A percentile compares a stretch with the other conserved stretches of the same genome.
Evolutionary conservation across 2,113 vertebrate species (phyloP).

Genomic region (Lycocorax pyrrhopterus): DNA sequence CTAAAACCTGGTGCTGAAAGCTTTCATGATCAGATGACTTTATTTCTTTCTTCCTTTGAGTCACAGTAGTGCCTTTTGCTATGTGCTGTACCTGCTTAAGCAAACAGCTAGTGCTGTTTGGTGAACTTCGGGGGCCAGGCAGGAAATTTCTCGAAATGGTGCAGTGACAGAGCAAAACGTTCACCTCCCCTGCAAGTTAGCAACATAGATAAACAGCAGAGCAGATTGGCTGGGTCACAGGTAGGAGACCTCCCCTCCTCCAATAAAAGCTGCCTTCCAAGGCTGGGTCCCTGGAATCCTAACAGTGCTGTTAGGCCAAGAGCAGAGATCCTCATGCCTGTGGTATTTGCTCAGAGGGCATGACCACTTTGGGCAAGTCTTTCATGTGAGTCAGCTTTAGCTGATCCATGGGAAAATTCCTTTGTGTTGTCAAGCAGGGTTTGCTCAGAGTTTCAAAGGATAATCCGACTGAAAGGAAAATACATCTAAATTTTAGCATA

Average conservation of each 20-base stretch:
- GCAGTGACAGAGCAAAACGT: conserved; percentile 54
- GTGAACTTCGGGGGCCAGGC: background rate
- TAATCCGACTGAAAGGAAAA: conserved; percentile 68
- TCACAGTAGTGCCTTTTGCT: background rate
- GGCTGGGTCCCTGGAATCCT: conserved; percentile 64
- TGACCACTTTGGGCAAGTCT: conserved; percentile 81
- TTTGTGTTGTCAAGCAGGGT: conserved; percentile 79
- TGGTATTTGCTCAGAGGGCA: conserved; percentile 82
- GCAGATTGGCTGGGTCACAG: conserved; percentile 60
- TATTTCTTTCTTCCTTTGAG: background rate
- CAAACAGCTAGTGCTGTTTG: conserved; percentile 52
- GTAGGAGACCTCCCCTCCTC: conserved; percentile 38
- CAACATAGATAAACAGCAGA: conserved; percentile 51
- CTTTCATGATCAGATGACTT: background rate
- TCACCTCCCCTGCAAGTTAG: conserved; percentile 40
- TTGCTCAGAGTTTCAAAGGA: conserved; percentile 71
- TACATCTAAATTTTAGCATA: conserved; percentile 41
- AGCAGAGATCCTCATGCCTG: conserved; percentile 75
- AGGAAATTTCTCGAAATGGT: conserved; percentile 48
- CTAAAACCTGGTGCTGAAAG: background rate
- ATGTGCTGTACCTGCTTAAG: conserved; percentile 64
- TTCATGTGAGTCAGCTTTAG: conserved; percentile 82
- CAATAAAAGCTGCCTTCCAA: conserved; percentile 55
- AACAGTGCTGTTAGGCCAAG: conserved; percentile 65
- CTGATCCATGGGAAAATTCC: conserved; percentile 83